Conservation (phyloP, 2,888 invertebrate species). For the Harpalus rubripes region DNA sequence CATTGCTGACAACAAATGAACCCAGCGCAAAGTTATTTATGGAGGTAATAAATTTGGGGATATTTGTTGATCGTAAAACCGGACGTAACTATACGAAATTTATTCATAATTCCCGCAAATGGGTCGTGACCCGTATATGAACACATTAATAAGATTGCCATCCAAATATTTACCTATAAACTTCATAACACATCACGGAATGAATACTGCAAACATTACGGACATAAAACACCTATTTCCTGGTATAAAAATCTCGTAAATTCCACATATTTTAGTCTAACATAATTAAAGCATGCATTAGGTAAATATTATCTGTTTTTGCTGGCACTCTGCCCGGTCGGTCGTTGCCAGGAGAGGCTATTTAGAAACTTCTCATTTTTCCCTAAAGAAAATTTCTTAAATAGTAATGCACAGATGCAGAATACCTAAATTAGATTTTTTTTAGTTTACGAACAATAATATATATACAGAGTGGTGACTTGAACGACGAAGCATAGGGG, state of each 20-base stretch:
- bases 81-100: background rate
- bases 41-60: constrained; percentile 3
- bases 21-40: constrained; percentile 18
- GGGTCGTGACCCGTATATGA: constrained; percentile 27
- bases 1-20: constrained; percentile 13
- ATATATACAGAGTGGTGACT: too few species aligned
- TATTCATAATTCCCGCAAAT: background rate
- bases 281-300: constrained; percentile 38
- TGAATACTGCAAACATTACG: background rate
- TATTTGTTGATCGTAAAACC: constrained; percentile 32
- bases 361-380: background rate
- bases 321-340: constrained; percentile 13
- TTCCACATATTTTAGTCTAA: constrained; percentile 13
- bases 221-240: constrained; percentile 28
- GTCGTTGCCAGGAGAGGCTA: constrained; percentile 31
- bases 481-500: too few species aligned
- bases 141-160: background rate
- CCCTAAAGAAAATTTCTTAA: background rate
- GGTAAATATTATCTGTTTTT: constrained; percentile 50
- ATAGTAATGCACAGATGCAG: background rate
- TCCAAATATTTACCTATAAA: constrained; percentile 21
- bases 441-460: too few species aligned
- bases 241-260: constrained; percentile 22
- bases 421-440: too few species aligned
- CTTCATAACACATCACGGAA: constrained; percentile 23